Evolutionary conservation across 2,888 invertebrate species (phyloP), one percentile per base, ranked within the genome.

Genomic region (Rhogogaster chlorosoma): DNA sequence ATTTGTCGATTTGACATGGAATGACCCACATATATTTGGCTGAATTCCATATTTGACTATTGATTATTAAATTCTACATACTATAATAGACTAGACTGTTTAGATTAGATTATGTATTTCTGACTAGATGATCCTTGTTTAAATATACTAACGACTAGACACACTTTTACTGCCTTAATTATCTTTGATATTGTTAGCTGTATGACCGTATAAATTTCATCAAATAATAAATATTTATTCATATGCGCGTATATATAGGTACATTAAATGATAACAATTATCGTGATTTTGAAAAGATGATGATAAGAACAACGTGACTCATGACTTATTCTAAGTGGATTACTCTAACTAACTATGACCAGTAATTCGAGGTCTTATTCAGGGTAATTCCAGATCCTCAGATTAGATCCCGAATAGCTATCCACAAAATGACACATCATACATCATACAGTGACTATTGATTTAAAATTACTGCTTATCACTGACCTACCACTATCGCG

Each of bases 121-220:
- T 67, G 29, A 32, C 32, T 67, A 67, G 61, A 61, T 61, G 61
- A 61, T 70, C 36, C n/a, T 42, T 38, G 5, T 22, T 67, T 67
- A 32, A 29, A 18, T 67, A 67, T 67, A 67, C 67, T 67, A 45
- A 49, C 29, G 77, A 77, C 77, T 53, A 53, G 77, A 77, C 71
- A 42, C 38, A n/a, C 42, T 12, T 73, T 42, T 61, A 61, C 61
- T 83, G 29, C 84, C 89, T 89, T 90, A 90, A 88, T 86, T 90
- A 90, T 91, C 91, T 91, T 91, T 91, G 91, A 91, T 90, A 85
- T 87, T 87, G 42, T 87, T 83, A 90, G 91, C 91, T 90, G 91
- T 90, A 91, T 89, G 91, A 88, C 85, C 83, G 86, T n/a, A 22
- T 61, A 4, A 83, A 80, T 45, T 29, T 38, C 38, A 53, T 77